Conservation (phyloP, 2,888 invertebrate species). For the Cephonodes hylas region DNA sequence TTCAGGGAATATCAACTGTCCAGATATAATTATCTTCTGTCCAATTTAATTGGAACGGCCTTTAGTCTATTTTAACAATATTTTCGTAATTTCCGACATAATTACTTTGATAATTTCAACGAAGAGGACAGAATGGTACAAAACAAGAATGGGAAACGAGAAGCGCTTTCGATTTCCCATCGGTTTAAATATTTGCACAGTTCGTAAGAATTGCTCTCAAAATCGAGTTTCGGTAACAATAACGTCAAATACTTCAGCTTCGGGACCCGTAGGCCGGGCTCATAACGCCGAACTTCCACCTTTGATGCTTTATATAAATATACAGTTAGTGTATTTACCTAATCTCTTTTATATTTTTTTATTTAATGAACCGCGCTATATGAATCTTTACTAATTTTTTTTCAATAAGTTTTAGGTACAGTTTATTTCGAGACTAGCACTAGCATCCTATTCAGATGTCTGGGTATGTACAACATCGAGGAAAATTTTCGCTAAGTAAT, state of each 20-base stretch:
- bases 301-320: not conserved
- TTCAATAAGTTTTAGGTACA: no score
- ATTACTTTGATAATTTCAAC: not conserved
- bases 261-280: not conserved
- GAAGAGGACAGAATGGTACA: not conserved
- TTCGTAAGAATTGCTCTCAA: constrained; percentile 6
- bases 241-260: not conserved
- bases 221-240: constrained; percentile 8
- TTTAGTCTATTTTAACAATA: not conserved
- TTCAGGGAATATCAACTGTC: no score
- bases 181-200: constrained; percentile 1
- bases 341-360: not conserved
- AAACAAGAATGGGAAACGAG: not conserved
- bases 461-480: no score
- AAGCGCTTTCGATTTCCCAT: constrained; percentile 7
- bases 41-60: not conserved
- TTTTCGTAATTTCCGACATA: not conserved
- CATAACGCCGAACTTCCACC: not conserved
- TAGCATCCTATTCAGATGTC: no score
- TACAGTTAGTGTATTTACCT: not conserved
- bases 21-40: no score
- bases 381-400: no score
- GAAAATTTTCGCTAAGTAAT: no score
- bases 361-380: no score
- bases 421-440: no score